Base-by-base conservation (phyloP, 1,140 invertebrate species). In the Lutraria rhynchaena region DNA sequence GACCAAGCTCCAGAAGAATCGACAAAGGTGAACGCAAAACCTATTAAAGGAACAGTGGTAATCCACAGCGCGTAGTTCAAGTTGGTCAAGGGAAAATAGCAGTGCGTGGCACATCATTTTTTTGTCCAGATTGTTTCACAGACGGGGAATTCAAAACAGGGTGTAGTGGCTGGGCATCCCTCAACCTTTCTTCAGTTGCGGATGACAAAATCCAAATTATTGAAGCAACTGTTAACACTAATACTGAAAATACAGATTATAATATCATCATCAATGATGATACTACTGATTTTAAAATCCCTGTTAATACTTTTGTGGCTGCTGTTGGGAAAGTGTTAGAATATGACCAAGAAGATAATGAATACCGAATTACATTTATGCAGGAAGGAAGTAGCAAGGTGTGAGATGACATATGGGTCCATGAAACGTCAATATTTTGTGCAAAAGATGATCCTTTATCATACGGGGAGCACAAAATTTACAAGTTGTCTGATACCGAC, bases 11-110 rank as follows among this genome's bases (percentile, higher is more conserved):
- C 33, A 53, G 24, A 37, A n/a, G 51, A 71, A 19, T 37, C 55
- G n/a, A 13, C 29, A 33, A 5, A 9, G 4, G 1, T 33, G 7
- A 55, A 53, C 33, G 22, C 33, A 33, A 71, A 71, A 31, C 49
- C 69, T 22, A 22, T 71, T 13, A 71, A 71, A 35, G 46, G 33
- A 4, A 55, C 69, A 3, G 35, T 53, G 49, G 31, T 17, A 5
- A 49, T 69, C 1, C 63, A 65, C 49, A 69, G 63, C 19, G n/a
- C n/a, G 63, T 69, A 5, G 63, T 69, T 69, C 37, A 17, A 49
- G 1, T 51, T 2, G 27, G 15, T 11, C 15, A 7, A 13, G 41
- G 7, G 1, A 3, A 29, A 5, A 46, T 69, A 22, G 63, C 63
- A 24, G 24, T 69, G 0, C n/a, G 63, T 11, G 19, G 49, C 24